phyloP scores from a whole-genome alignment of 37 sponge, comb jelly and placozoan species.

The Ianthella basta region DNA sequence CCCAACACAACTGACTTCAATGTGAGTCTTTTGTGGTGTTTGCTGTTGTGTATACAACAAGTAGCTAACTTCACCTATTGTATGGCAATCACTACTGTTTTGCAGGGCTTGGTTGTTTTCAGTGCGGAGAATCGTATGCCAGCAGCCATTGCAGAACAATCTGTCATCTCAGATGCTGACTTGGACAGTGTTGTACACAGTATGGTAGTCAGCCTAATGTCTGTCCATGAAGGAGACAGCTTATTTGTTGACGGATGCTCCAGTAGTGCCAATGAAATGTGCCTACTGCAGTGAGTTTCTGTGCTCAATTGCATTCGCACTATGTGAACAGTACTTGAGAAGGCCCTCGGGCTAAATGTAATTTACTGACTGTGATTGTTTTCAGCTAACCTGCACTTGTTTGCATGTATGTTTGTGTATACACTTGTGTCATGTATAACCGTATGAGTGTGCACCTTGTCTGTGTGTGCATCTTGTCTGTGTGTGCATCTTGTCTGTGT shows the following conservation, averaged over 20 bases:
- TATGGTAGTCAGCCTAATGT: not conserved
- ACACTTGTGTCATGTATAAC: no score
- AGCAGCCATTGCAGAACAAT: not conserved
- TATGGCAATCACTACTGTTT: not conserved
- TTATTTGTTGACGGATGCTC: not conserved
- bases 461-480: no score
- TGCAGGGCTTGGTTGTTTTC: no score
- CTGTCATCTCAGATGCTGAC: not conserved
- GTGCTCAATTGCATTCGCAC: not conserved
- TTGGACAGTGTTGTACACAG: not conserved
- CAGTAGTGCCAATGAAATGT: not conserved
- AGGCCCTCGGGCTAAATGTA: no score
- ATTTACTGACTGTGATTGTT: no score
- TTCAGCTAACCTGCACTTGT: no score
- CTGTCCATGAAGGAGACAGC: not conserved
- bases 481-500: no score
- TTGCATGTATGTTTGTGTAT: no score
- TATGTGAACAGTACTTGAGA: no score
- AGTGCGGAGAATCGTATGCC: not conserved
- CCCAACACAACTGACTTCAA: conserved; percentile 27
- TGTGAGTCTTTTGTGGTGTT: conserved; percentile 11
- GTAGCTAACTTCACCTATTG: not conserved
- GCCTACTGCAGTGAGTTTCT: not conserved
- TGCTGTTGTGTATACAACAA: not conserved
- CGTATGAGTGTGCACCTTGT: no score